Conservation (phyloP, 2,888 invertebrate species). For the Gymnoscelis rufifasciata region DNA sequence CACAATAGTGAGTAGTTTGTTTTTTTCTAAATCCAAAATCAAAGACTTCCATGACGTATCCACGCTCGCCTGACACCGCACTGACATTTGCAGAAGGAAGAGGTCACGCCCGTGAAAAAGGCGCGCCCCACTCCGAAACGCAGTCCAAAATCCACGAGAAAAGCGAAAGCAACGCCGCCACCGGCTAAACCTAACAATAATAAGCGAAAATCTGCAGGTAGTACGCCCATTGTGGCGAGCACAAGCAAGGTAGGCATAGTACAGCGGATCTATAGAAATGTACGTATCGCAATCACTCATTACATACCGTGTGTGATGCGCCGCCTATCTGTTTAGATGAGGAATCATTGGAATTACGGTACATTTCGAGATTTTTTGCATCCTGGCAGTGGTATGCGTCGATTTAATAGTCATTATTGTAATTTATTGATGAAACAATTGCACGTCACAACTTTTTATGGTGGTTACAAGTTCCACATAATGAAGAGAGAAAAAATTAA, state of each 20-base stretch:
- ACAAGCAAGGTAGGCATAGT: slow-evolving; percentile 80
- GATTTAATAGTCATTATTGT: not conserved
- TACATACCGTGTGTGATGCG: slow-evolving; percentile 55
- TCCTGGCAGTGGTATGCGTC: not conserved
- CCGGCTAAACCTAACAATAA: slow-evolving; percentile 43
- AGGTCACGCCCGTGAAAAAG: slow-evolving; percentile 58
- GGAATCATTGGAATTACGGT: too few species aligned
- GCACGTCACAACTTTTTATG: too few species aligned
- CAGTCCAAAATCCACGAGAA: slow-evolving; percentile 58
- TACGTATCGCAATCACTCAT: slow-evolving; percentile 75
- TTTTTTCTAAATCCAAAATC: too few species aligned
- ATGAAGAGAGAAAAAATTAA: too few species aligned
- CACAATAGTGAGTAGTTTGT: too few species aligned
- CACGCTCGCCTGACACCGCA: not conserved
- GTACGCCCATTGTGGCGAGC: slow-evolving; percentile 64
- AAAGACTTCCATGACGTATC: too few species aligned
- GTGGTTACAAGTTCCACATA: too few species aligned
- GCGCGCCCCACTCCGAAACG: slow-evolving; percentile 61
- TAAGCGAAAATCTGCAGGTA: slow-evolving; percentile 65
- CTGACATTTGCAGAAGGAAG: slow-evolving; percentile 45
- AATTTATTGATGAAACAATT: too few species aligned
- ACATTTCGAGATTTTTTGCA: too few species aligned
- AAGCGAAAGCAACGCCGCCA: slow-evolving; percentile 37
- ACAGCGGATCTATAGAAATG: slow-evolving; percentile 79
- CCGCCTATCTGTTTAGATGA: slow-evolving; percentile 22